A percentile compares a stretch with the other conserved stretches of the same genome.
Evolutionary conservation across 2,113 vertebrate genomes (phyloP).

Genomic region (Ahaetulla prasina): DNA sequence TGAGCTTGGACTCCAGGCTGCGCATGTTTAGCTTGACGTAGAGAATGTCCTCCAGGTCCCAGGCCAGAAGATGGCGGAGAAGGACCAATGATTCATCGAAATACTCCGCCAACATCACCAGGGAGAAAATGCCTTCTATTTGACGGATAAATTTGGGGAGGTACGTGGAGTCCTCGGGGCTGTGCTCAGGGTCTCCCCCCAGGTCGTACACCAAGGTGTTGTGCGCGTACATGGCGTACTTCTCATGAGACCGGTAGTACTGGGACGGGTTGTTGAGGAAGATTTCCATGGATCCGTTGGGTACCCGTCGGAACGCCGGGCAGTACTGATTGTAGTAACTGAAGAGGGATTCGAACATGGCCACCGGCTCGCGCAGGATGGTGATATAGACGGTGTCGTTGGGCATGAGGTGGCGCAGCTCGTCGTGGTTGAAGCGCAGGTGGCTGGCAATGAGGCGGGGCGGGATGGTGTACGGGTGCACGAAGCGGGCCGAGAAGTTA

Average conservation of each 20-base stretch:
- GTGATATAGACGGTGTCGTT: constrained; percentile 79
- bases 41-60: constrained; percentile 82
- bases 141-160: constrained; percentile 68
- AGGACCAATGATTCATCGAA: constrained; percentile 86
- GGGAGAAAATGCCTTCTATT: constrained; percentile 75
- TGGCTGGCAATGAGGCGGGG: constrained; percentile 79
- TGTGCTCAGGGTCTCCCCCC: constrained; percentile 77
- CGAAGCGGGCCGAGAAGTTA: constrained; percentile 74
- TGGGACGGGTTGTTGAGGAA: constrained; percentile 73
- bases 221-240: constrained; percentile 78
- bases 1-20: constrained; percentile 68
- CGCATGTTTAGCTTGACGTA: constrained; percentile 85
- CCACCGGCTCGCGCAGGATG: constrained; percentile 79
- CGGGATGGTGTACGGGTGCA: constrained; percentile 77
- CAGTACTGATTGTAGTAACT: constrained; percentile 83
- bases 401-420: constrained; percentile 77
- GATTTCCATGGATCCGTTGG: constrained; percentile 76
- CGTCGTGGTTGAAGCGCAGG: constrained; percentile 75
- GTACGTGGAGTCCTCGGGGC: constrained; percentile 59
- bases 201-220: constrained; percentile 83
- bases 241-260: constrained; percentile 78
- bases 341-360: constrained; percentile 88
- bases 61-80: constrained; percentile 78
- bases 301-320: constrained; percentile 76
- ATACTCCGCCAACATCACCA: constrained; percentile 86